These are phyloP conservation scores for Eledone cirrhosa DNA, from an alignment of 2,888 invertebrate species.

Conservation along the genomic window DNA sequence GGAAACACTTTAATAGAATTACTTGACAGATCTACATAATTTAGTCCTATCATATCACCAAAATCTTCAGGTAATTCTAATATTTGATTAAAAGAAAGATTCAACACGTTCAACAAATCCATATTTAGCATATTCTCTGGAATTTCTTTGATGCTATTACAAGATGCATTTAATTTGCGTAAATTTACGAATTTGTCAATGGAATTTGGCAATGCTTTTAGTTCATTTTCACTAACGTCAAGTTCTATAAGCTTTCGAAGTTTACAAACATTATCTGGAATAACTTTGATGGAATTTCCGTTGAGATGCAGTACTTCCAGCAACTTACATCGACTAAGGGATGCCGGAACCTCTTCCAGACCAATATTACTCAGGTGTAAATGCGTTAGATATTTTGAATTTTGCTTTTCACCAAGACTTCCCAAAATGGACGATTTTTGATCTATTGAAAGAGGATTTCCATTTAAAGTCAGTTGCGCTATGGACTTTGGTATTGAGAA, in stretches of 20 bases:
- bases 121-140: background rate
- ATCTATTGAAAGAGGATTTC: background rate
- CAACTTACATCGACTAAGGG: background rate
- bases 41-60: background rate
- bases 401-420: background rate
- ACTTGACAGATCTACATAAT: background rate
- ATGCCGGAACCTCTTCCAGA: background rate
- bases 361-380: background rate
- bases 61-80: background rate
- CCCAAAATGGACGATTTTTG: background rate
- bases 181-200: conserved; percentile 51
- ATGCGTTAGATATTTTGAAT: background rate
- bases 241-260: background rate
- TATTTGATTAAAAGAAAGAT: conserved; percentile 7
- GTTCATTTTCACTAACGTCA: background rate
- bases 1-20: background rate
- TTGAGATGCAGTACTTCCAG: background rate
- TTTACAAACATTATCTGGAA: background rate
- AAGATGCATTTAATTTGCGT: conserved; percentile 50
- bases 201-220: conserved; percentile 46
- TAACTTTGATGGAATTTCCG: background rate
- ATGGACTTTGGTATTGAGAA: background rate
- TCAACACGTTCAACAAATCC: background rate
- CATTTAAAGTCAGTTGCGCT: background rate
- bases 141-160: conserved; percentile 51